These are phyloP conservation scores for Sarcophaga caerulescens DNA, from an alignment of 2,888 invertebrate species.

Conservation along the genomic window DNA sequence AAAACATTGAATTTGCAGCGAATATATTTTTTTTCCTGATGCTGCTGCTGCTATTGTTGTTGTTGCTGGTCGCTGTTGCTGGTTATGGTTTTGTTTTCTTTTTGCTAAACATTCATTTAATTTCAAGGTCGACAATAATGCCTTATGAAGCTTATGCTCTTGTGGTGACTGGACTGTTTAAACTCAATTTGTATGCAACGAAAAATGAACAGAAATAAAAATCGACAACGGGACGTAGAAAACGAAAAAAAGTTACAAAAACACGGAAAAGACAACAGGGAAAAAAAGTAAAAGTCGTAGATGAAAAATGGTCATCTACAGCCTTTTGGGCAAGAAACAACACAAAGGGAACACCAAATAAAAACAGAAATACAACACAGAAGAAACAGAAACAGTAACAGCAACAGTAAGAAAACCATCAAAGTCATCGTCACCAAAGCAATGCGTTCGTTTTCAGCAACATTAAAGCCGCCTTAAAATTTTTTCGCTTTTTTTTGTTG, in stretches of 20 bases:
- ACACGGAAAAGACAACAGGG: conserved; percentile 30
- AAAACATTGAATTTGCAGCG: conserved; percentile 44
- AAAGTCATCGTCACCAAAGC: conserved; percentile 66
- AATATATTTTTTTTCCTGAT: conserved; percentile 28
- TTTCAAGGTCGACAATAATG: conserved; percentile 63
- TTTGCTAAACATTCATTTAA: conserved; percentile 62
- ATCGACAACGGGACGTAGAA: background rate
- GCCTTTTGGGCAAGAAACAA: conserved; percentile 54
- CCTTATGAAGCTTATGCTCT: conserved; percentile 48
- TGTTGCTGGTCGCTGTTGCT: too few relatives aligned
- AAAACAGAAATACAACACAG: conserved; percentile 59
- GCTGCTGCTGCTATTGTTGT: background rate
- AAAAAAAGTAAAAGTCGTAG: conserved; percentile 56
- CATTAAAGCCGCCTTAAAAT: conserved; percentile 65
- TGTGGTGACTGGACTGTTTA: conserved; percentile 61
- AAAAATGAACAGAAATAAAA: conserved; percentile 30
- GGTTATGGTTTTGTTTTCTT: conserved; percentile 13
- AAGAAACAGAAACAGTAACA: conserved; percentile 40
- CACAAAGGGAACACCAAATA: conserved; percentile 66
- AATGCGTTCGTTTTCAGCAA: conserved; percentile 45
- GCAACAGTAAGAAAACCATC: conserved; percentile 47
- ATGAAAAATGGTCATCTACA: conserved; percentile 61
- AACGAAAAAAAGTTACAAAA: conserved; percentile 2
- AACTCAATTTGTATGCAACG: conserved; percentile 64
- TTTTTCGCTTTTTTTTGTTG: background rate